Conservation (phyloP, 2,797 vertebrate genomes). For the Lepus townsendii region DNA sequence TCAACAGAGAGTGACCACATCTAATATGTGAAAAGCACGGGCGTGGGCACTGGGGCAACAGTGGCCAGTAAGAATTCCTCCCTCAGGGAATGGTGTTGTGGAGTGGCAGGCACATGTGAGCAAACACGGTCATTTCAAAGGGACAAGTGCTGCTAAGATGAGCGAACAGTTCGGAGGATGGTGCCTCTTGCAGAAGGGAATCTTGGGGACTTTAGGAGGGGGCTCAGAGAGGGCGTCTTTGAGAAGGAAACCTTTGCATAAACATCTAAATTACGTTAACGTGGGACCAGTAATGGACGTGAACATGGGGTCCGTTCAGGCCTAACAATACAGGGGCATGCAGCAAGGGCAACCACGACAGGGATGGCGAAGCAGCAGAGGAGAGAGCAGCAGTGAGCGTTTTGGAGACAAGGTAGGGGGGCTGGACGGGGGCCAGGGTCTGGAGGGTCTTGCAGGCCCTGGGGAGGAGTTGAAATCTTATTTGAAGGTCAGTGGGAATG, state of each 20-base stretch:
- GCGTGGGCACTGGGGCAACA: background rate
- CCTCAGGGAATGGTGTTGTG: accelerated
- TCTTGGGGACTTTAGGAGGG: background rate
- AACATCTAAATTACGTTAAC: background rate
- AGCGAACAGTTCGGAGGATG: background rate
- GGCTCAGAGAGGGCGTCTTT: background rate
- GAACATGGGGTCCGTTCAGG: background rate
- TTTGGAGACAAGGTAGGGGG: background rate
- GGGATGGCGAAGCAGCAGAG: accelerated
- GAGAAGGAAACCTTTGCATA: background rate
- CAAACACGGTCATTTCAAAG: accelerated
- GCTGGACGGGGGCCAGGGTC: no score
- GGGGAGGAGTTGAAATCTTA: background rate
- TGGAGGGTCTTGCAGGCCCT: background rate
- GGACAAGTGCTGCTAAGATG: background rate
- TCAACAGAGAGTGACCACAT: background rate
- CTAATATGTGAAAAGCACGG: background rate
- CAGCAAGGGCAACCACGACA: background rate
- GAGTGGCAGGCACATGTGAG: background rate
- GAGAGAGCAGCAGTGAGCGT: background rate
- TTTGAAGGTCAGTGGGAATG: background rate
- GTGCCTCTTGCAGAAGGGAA: background rate
- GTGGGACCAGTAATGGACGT: background rate
- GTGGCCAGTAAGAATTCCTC: background rate
- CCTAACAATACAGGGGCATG: background rate